These are phyloP conservation scores for Cyprinus carpio DNA, from an alignment of 2,113 vertebrate genomes.

Conservation along the genomic window DNA sequence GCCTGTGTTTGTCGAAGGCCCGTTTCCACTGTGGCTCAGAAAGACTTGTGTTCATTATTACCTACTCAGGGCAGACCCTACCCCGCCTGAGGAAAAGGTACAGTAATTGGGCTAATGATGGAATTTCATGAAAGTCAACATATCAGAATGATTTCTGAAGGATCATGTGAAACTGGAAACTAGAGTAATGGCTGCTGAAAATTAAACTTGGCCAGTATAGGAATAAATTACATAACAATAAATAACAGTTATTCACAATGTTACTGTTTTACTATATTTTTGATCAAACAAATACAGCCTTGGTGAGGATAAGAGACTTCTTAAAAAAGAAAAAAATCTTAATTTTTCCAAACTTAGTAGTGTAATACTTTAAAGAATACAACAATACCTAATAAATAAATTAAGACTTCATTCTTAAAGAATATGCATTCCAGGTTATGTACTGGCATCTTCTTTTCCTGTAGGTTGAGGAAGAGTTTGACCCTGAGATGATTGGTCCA, in stretches of 20 bases:
- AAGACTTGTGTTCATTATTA: constrained; percentile 83
- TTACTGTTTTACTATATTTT: background rate
- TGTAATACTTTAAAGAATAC: too few relatives aligned
- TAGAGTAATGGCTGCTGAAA: background rate
- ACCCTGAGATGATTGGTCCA: constrained; percentile 78
- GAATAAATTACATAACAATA: background rate
- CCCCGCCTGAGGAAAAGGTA: constrained; percentile 75
- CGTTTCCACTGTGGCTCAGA: constrained; percentile 86
- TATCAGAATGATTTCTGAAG: background rate
- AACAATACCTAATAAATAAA: too few relatives aligned
- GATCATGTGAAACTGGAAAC: background rate
- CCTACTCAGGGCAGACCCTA: constrained; percentile 81
- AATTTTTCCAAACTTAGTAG: too few relatives aligned
- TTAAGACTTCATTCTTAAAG: background rate
- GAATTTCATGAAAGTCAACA: constrained; percentile 2
- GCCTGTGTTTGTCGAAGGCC: constrained; percentile 88
- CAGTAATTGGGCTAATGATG: background rate
- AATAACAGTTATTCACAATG: background rate
- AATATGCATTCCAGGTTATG: background rate
- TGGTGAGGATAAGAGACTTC: too few relatives aligned
- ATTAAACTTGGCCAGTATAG: background rate
- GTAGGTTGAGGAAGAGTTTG: constrained; percentile 74
- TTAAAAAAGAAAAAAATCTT: too few relatives aligned
- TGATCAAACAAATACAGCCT: background rate
- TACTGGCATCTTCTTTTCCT: background rate